Evolutionary conservation across 2,888 invertebrate species (phyloP).

Genomic region (Euzophera pinguis): DNA sequence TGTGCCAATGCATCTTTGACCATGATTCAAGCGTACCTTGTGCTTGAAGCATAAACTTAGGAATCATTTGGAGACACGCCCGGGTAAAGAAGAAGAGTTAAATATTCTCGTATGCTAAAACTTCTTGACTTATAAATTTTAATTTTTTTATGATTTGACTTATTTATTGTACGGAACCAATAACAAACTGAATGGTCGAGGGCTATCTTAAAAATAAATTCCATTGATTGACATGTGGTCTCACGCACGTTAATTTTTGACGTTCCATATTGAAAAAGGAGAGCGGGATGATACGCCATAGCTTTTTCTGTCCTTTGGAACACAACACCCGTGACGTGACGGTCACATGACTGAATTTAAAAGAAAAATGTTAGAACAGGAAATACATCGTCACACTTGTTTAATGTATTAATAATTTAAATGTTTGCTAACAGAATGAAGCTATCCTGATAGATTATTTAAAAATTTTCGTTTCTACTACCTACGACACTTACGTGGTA

Average conservation of each 20-base stretch:
- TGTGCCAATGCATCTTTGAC: too few relatives aligned
- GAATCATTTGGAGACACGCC: too few relatives aligned
- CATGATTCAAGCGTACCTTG: too few relatives aligned
- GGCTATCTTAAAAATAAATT: slow-evolving; percentile 53
- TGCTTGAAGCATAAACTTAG: too few relatives aligned
- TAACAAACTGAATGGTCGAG: too few relatives aligned
- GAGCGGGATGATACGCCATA: slow-evolving; percentile 51
- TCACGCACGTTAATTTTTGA: slow-evolving; percentile 68
- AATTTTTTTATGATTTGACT: too few relatives aligned
- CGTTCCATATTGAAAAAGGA: slow-evolving; percentile 62
- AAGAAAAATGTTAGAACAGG: slow-evolving; percentile 46
- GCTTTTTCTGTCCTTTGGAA: slow-evolving; percentile 57
- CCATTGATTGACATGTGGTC: slow-evolving; percentile 71
- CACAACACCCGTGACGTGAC: slow-evolving; percentile 37
- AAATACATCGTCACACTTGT: slow-evolving; percentile 43
- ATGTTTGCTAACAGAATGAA: neutral
- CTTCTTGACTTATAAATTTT: too few relatives aligned
- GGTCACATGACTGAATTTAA: slow-evolving; percentile 48
- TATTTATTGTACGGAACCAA: too few relatives aligned
- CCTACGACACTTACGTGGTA: too few relatives aligned
- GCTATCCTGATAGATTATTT: neutral
- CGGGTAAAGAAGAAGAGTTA: too few relatives aligned
- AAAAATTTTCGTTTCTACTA: too few relatives aligned
- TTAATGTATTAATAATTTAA: neutral
- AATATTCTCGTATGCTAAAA: too few relatives aligned